A percentile compares a stretch with the other conserved stretches of the same genome.
Evolutionary conservation across 1,140 invertebrate genomes (phyloP).

Genomic region (Grapholita molesta): DNA sequence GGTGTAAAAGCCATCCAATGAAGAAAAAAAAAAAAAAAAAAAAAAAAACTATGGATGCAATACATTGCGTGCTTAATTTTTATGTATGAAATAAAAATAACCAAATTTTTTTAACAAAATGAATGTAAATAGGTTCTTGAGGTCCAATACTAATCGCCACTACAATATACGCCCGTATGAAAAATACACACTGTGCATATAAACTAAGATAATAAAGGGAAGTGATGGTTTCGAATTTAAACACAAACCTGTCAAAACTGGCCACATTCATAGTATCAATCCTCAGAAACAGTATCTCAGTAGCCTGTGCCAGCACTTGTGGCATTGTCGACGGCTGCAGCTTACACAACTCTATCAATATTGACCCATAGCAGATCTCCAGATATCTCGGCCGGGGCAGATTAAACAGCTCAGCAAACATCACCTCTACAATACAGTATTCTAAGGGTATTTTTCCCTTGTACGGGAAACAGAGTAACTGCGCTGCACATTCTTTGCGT

Average conservation of each 20-base stretch:
- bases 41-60: too few species aligned
- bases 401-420: constrained; percentile 96
- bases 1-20: too few species aligned
- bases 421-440: constrained; percentile 98
- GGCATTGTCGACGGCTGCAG: constrained; percentile 97
- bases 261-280: constrained; percentile 98
- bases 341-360: constrained; percentile 98
- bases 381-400: constrained; percentile 93
- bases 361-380: constrained; percentile 96
- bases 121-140: too few species aligned
- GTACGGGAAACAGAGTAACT: constrained; percentile 94
- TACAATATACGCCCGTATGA: too few species aligned
- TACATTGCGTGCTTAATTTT: too few species aligned
- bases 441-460: constrained; percentile 97
- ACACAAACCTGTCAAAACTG: constrained; percentile 91
- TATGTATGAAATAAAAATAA: too few species aligned
- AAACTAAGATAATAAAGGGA: too few species aligned
- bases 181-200: too few species aligned
- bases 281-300: constrained; percentile 97
- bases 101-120: too few species aligned
- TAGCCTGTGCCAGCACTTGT: constrained; percentile 98
- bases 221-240: background rate
- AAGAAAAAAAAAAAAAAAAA: too few species aligned
- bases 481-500: constrained; percentile 95
- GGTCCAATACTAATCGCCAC: too few species aligned